phyloP scores from a whole-genome alignment of 30 jellyfish, hydroid and myxozoan species.

The Euphysa ruthae region DNA sequence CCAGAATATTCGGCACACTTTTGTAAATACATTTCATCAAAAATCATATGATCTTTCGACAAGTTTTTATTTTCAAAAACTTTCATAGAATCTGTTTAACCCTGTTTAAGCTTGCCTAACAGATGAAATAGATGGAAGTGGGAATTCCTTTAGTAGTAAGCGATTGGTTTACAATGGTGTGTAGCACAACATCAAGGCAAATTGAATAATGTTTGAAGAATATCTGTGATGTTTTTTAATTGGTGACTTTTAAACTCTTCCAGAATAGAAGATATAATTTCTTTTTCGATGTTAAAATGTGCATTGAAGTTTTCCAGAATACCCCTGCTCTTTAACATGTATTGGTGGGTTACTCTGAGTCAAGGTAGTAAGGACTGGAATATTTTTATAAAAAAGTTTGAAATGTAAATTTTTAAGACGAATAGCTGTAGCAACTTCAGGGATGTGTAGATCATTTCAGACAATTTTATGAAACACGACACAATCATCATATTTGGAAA shows the following conservation, averaged over 20 bases:
- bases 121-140: not conserved
- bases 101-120: too few relatives aligned
- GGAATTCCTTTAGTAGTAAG: not conserved
- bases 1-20: not conserved
- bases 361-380: not conserved
- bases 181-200: constrained; percentile 1
- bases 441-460: not conserved
- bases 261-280: not conserved
- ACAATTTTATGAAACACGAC: not conserved
- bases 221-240: not conserved
- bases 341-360: constrained; percentile 1
- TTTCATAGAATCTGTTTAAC: not conserved
- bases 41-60: not conserved
- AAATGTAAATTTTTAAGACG: not conserved
- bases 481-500: constrained; percentile 7
- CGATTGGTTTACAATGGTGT: not conserved
- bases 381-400: not conserved
- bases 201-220: not conserved
- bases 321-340: not conserved
- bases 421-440: not conserved
- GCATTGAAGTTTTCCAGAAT: not conserved
- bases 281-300: not conserved
- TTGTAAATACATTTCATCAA: not conserved
- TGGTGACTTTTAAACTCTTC: not conserved
- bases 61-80: not conserved